Evolutionary conservation across 2,888 invertebrate species (phyloP), one percentile per base, ranked within the genome.

Genomic region (Aleiodes testaceus): DNA sequence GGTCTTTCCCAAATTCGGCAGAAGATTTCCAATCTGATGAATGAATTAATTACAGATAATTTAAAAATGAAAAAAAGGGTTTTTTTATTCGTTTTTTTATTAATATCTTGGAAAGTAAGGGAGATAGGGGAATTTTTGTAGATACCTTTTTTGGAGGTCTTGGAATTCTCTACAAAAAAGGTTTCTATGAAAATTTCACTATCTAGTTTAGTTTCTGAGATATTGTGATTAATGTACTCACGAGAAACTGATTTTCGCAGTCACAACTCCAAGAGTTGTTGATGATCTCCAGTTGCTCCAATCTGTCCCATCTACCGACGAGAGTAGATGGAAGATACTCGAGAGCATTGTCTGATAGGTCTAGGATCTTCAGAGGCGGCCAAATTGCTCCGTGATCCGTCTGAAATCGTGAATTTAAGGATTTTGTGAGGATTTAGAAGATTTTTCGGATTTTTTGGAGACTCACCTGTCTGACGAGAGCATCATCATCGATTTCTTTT

Each of bases 211-310:
- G 26, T 26, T 26, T 26, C 26, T 5, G 50, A 5, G 12, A 14
- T 45, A 5, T 0, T 26, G n/a, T n/a, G n/a, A 22, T 26, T 2
- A 26, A 26, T 26, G 4, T 66, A 82, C 81, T 84, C 14, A 95
- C 91, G 87, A 96, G 90, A 92, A 93, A 93, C 80, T 93, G 92
- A 72, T 95, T 95, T 73, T 92, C 90, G 80, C 94, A 94, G 84
- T 95, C 94, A 82, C 96, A 96, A 26, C 90, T 88, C 92, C 91
- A 96, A 0, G 93, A 92, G 84, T 96, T 96, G 79, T 90, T 90
- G 44, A 91, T 90, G 7, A 96, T 89, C 76, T 94, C 92, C 64
- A 96, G 84, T 64, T 89, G 89, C 30, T 90, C 88, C 14, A 96
- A 84, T 30, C 90, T 87, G 79, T 93, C 92, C 95, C 95, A 95